Evolutionary conservation across 2,888 invertebrate genomes (phyloP), one percentile per base, ranked within the genome.

Genomic region (Julus scandinavius): DNA sequence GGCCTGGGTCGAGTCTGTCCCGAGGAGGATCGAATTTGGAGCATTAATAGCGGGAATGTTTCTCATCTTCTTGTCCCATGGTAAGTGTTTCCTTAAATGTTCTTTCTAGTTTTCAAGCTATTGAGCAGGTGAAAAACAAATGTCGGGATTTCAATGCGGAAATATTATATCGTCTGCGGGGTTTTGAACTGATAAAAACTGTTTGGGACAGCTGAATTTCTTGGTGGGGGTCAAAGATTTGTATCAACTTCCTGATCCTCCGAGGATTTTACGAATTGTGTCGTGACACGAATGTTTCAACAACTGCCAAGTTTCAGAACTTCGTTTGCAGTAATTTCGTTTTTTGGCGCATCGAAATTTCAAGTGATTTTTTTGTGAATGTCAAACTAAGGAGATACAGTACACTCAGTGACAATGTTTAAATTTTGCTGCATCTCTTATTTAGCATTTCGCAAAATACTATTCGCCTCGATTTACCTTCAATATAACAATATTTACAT

Each of bases 41-140:
- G 72, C 72, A 4, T n/a, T 72, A 20, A 20, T 72, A 72, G 72
- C 72, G 29, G 72, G 72, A 20, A 72, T 72, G 72, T 20, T 72
- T 20, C 72, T 72, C 20, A 9, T 2, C 72, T 72, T 20, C 72
- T 20, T 72, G 72, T 20, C 72, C 20, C 72, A 72, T 20, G 72
- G 72, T 72, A 72, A 72, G 72, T 72, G 72, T 20, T n/a, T 29
- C 6, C 72, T 72, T 20, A 29, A 72, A n/a, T 1, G 72, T 29
- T 72, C 29, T 72, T 72, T 6, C 29, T n/a, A 20, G 72, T 20
- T 20, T 72, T 9, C 4, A 20, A 20, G 29, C 4, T 6, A 17
- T n/a, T 63, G 63, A 7, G n/a, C 63, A 63, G 63, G 72, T 72
- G 72, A 20, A 72, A 72, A 72, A 72, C n/a, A n/a, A 72, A 2